Percentiles rank a stretch among this genome's conserved stretches.
Conservation (phyloP, 2,888 invertebrate genomes). For the Lasioglossum lativentre region DNA sequence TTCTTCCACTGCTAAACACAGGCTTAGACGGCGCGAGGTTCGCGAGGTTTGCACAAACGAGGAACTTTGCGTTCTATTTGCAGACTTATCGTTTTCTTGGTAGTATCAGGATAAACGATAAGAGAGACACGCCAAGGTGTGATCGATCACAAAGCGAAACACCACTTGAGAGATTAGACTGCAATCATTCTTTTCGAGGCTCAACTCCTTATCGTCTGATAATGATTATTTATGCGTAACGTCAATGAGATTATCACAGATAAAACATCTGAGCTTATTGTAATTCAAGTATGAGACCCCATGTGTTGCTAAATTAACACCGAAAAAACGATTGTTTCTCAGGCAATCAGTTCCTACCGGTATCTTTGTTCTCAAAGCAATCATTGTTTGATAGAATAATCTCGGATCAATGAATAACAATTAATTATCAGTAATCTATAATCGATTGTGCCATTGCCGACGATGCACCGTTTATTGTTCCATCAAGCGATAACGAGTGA, state of each 20-base stretch:
- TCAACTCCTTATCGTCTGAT: constrained; percentile 37
- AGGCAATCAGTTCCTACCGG: neutral
- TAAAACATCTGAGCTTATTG: neutral
- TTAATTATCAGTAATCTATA: neutral
- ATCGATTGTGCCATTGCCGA: neutral
- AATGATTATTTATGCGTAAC: constrained; percentile 41
- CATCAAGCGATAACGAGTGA: neutral
- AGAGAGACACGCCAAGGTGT: constrained; percentile 38
- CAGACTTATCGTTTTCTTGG: constrained; percentile 47
- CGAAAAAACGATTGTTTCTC: neutral
- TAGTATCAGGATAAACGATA: constrained; percentile 40
- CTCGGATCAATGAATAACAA: neutral
- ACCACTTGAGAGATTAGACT: constrained; percentile 40
- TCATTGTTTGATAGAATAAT: neutral
- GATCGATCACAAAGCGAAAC: constrained; percentile 37
- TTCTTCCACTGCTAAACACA: neutral
- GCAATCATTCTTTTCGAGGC: constrained; percentile 4
- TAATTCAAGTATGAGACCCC: neutral
- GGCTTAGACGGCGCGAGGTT: neutral
- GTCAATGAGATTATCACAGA: neutral
- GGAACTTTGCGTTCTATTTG: constrained; percentile 15
- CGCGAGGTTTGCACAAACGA: neutral
- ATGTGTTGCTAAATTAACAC: neutral
- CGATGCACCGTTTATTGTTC: neutral
- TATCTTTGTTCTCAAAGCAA: neutral